Evolutionary conservation across 2,113 vertebrate genomes (phyloP).

Genomic region (Indicator maculatus): DNA sequence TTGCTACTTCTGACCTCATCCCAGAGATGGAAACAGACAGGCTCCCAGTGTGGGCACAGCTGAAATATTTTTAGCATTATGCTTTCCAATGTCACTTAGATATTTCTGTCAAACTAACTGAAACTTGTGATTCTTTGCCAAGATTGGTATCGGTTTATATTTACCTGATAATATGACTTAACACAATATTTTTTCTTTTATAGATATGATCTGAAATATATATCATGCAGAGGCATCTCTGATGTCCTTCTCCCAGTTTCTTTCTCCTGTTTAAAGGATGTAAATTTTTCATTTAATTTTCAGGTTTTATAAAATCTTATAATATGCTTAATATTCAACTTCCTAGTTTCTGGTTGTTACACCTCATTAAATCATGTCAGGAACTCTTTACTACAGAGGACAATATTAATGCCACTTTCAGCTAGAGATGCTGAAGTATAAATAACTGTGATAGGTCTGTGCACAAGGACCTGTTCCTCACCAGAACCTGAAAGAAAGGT

Average conservation of each 20-base stretch:
- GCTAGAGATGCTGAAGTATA: background rate
- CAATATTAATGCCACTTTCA: background rate
- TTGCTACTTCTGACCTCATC: background rate
- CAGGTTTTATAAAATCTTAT: background rate
- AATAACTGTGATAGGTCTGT: background rate
- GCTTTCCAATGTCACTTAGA: background rate
- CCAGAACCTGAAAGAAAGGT: background rate
- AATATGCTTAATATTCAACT: background rate
- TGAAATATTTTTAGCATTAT: fast-evolving
- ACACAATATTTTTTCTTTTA: background rate
- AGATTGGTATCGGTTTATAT: background rate
- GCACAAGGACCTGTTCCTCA: background rate
- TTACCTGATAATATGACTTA: background rate
- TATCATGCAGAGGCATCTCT: background rate
- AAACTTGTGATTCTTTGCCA: background rate
- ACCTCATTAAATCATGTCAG: background rate
- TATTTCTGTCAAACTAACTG: background rate
- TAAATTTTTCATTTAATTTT: background rate
- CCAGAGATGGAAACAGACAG: fast-evolving
- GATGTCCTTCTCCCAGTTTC: background rate
- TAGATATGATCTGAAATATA: background rate
- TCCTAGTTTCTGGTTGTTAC: background rate
- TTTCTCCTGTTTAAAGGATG: background rate
- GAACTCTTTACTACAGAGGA: background rate
- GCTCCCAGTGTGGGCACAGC: background rate